Base-by-base conservation (phyloP, 2,888 invertebrate genomes). In the Plutella xylostella region DNA sequence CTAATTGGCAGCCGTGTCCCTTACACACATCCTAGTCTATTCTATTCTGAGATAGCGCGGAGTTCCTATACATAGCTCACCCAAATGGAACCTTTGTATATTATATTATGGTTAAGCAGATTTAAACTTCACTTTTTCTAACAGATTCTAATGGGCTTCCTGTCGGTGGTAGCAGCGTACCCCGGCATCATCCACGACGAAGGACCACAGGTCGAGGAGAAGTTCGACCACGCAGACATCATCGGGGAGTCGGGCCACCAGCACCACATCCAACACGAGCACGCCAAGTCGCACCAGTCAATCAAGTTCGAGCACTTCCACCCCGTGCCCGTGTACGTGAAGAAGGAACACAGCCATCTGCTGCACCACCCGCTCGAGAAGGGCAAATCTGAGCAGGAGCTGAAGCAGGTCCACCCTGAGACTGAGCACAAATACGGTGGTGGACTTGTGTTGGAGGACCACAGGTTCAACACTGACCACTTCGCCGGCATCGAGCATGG, bases 241-340 rank as follows among this genome's bases (percentile, higher is more conserved):
- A 76, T 79, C 39, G 79, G 80, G 17, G 80, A 83, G 46, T 74
- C 83, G 4, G 87, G 86, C 48, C 84, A 86, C 55, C 87, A 88
- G 53, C 87, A 87, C 48, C 85, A 87, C 50, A 76, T 88, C 25
- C 86, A 88, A 51, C 88, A 89, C 55, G 87, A 88, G 53, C 88
- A 88, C 57, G 89, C 89, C 22, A 89, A 89, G 52, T 89, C 89
- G 34, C 90, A 90, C 60, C 90, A 90, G 67, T 89, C 87, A 46
- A 87, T 90, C 53, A 88, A 89, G 56, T 87, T 90, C 53, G 89
- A 89, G 62, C 90, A 90, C 61, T 90, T 86, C 75, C 90, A 90
- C 58, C 86, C 90, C 1, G 89, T 90, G 1, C 90, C 90, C 1
- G 89, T 89, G 0, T 89, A 89, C 68, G 82, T 89, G 5, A 89